Conservation (phyloP, 2,888 invertebrate species). For the Plagodis pulveraria region DNA sequence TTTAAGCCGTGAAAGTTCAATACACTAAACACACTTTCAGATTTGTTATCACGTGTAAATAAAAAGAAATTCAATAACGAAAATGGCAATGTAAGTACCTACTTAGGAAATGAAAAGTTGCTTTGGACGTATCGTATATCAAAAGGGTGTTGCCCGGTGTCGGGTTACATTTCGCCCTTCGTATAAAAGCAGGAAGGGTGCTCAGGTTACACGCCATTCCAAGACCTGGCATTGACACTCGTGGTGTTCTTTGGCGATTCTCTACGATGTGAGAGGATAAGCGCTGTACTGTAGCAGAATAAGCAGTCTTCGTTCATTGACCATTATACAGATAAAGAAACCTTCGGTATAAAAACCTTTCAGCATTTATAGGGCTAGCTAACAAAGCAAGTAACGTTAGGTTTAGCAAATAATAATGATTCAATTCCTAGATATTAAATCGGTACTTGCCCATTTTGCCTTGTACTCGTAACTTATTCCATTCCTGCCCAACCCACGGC, state of each 20-base stretch:
- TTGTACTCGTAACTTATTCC: too few relatives aligned
- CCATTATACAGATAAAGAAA: too few relatives aligned
- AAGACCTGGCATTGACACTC: constrained; percentile 27
- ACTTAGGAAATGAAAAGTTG: constrained; percentile 79
- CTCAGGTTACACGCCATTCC: constrained; percentile 65
- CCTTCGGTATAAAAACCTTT: too few relatives aligned
- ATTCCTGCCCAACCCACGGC: too few relatives aligned
- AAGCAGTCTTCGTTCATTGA: too few relatives aligned
- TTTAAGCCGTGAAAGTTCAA: too few relatives aligned
- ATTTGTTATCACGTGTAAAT: constrained; percentile 33
- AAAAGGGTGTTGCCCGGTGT: constrained; percentile 66
- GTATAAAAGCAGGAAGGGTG: constrained; percentile 71
- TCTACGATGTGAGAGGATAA: neutral
- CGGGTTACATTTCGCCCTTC: constrained; percentile 73
- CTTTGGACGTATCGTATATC: constrained; percentile 58
- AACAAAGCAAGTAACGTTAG: neutral
- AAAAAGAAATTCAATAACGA: constrained; percentile 60
- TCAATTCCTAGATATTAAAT: neutral
- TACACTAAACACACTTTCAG: too few relatives aligned
- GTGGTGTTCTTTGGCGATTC: constrained; percentile 2
- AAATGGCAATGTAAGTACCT: constrained; percentile 46
- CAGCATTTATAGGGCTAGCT: neutral
- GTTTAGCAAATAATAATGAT: neutral
- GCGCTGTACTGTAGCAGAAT: too few relatives aligned
- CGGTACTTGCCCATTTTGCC: too few relatives aligned